Conservation (phyloP, 1,140 invertebrate species). For the Drosophila nasuta region DNA sequence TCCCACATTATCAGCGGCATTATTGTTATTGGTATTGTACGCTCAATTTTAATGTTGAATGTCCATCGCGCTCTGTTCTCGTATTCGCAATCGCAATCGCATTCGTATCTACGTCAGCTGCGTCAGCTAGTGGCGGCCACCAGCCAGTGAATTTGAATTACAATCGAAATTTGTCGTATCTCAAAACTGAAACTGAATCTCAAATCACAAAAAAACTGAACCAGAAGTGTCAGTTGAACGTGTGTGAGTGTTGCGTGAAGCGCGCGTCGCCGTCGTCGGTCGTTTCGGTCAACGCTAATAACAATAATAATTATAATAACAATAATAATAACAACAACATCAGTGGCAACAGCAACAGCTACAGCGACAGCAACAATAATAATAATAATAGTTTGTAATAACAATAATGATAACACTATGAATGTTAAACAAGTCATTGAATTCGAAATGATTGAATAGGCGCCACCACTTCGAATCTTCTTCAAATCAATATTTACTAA, state of each 20-base stretch:
- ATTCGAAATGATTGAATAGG: conserved; percentile 45
- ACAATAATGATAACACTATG: conserved; percentile 52
- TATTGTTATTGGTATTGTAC: conserved; percentile 82
- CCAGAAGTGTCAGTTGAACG: conserved; percentile 54
- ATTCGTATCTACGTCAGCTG: not conserved
- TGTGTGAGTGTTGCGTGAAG: conserved; percentile 24
- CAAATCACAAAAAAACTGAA: conserved; percentile 12
- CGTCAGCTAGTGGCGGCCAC: conserved; percentile 3
- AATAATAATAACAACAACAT: conserved; percentile 55
- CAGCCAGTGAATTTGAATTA: conserved; percentile 32
- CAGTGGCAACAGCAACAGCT: conserved; percentile 62
- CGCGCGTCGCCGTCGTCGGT: conserved; percentile 62
- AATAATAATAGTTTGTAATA: conserved; percentile 67
- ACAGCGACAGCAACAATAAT: conserved; percentile 60
- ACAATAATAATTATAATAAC: conserved; percentile 51
- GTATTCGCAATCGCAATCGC: conserved; percentile 44
- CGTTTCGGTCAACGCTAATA: conserved; percentile 62
- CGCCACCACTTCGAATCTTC: conserved; percentile 41
- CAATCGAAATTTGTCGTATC: conserved; percentile 4
- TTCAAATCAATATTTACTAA: conserved; percentile 34
- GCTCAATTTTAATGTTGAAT: conserved; percentile 56
- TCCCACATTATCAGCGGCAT: conserved; percentile 82
- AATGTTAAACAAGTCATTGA: conserved; percentile 35
- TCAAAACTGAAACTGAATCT: conserved; percentile 28
- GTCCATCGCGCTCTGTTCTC: conserved; percentile 55